phyloP scores from a whole-genome alignment of 2,888 invertebrate species.

The Kryphioiulus occultus region DNA sequence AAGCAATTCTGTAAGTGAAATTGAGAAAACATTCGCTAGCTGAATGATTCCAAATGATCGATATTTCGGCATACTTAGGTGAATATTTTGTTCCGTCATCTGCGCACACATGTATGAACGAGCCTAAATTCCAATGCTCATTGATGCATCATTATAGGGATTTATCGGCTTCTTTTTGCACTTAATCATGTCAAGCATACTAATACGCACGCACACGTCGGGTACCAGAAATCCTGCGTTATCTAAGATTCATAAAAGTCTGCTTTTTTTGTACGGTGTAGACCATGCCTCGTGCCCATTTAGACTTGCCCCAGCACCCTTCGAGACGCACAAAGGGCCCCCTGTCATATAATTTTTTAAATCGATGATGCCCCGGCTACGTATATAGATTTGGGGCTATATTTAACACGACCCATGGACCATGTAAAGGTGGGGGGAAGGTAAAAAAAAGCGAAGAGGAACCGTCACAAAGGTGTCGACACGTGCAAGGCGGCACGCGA shows the following conservation, averaged over 20 bases:
- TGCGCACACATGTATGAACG: background rate
- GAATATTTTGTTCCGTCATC: no score
- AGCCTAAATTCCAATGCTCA: background rate
- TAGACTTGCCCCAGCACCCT: background rate
- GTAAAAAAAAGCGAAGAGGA: background rate
- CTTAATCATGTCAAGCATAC: background rate
- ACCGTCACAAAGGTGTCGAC: conserved; percentile 12
- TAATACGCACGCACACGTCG: background rate
- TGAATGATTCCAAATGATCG: no score
- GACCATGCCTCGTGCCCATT: background rate
- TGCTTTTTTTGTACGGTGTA: background rate
- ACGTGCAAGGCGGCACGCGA: conserved; percentile 10
- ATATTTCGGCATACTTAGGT: no score
- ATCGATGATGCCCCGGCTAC: background rate
- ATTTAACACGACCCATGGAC: background rate
- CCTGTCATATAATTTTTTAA: background rate
- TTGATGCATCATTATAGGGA: conserved; percentile 12
- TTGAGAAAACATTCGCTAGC: no score
- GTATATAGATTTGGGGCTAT: conserved; percentile 7
- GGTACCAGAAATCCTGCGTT: background rate
- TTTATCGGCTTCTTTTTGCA: background rate
- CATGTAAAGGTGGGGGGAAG: conserved; percentile 12
- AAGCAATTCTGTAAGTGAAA: no score
- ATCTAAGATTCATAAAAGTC: background rate
- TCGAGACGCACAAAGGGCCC: background rate